A percentile compares a stretch with the other conserved stretches of the same genome.
These are phyloP conservation scores for Pycnomerus fuliginosus DNA, from an alignment of 2,888 invertebrate genomes.

Conservation along the genomic window DNA sequence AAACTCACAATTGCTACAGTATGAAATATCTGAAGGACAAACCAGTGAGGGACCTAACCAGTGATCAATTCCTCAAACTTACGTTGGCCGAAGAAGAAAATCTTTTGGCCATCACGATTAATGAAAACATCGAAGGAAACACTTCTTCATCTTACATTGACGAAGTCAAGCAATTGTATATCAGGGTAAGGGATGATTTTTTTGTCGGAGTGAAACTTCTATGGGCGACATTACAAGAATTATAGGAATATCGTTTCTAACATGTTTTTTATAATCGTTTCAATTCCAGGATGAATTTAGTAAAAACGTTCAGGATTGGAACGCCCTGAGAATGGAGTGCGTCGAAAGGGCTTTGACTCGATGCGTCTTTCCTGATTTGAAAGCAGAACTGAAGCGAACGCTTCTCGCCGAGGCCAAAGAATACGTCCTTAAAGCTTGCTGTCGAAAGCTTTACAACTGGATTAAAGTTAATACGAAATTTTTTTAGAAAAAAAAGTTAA, in stretches of 20 bases:
- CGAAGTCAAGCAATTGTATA: slow-evolving; percentile 84
- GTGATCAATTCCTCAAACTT: slow-evolving; percentile 88
- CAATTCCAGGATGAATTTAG: slow-evolving; percentile 82
- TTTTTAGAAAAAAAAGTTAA: too few species aligned
- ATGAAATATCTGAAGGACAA: slow-evolving; percentile 92
- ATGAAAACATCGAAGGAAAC: slow-evolving; percentile 77
- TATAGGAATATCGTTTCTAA: too few species aligned
- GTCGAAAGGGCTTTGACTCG: slow-evolving; percentile 84
- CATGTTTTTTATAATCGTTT: slow-evolving; percentile 1
- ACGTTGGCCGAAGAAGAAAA: slow-evolving; percentile 80
- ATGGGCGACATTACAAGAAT: too few species aligned
- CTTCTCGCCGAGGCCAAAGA: slow-evolving; percentile 87
- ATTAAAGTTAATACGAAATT: slow-evolving; percentile 74
- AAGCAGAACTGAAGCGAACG: slow-evolving; percentile 78
- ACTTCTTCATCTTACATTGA: slow-evolving; percentile 78
- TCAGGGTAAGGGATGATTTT: slow-evolving; percentile 63
- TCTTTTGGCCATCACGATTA: slow-evolving; percentile 70
- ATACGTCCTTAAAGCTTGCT: slow-evolving; percentile 78
- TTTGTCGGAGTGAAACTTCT: not conserved
- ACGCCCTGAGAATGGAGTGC: slow-evolving; percentile 81
- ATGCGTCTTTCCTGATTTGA: slow-evolving; percentile 86
- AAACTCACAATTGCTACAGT: slow-evolving; percentile 83
- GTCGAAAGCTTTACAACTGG: slow-evolving; percentile 87
- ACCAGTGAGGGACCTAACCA: slow-evolving; percentile 83
- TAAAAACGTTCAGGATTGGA: slow-evolving; percentile 94